Percentiles rank a stretch among this genome's conserved stretches.
Evolutionary conservation across 2,888 invertebrate genomes (phyloP).

Genomic region (Parasteatoda lunata): DNA sequence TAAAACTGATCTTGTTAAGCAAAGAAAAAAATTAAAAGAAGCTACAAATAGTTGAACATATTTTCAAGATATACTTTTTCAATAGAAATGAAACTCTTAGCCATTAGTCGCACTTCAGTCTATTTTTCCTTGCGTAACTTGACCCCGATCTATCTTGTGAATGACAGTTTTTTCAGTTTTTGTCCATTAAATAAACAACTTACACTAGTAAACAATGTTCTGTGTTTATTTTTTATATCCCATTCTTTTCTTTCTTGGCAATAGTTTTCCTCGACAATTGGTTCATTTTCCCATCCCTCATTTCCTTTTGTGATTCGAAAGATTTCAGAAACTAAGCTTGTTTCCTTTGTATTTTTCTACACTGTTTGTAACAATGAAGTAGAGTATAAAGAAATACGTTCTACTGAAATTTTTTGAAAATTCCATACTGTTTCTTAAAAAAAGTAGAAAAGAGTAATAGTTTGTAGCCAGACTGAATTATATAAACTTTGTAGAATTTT

Average conservation of each 20-base stretch:
- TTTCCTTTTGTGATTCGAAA: constrained; percentile 6
- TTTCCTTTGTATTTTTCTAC: no score
- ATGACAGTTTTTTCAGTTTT: constrained; percentile 67
- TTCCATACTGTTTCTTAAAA: no score
- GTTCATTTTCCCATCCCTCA: constrained; percentile 56
- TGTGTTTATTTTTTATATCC: constrained; percentile 16
- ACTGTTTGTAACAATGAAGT: no score
- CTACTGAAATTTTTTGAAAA: no score
- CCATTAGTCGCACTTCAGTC: constrained; percentile 54
- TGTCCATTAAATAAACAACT: constrained; percentile 65
- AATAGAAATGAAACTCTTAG: constrained; percentile 19
- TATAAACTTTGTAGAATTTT: no score
- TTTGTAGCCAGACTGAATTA: no score
- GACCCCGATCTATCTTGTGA: constrained; percentile 62
- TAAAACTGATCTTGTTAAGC: background rate
- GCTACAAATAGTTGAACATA: constrained; percentile 45
- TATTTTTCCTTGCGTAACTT: constrained; percentile 63
- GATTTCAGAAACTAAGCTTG: no score
- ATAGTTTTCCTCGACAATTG: constrained; percentile 55
- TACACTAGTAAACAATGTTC: constrained; percentile 63
- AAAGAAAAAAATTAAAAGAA: constrained; percentile 15
- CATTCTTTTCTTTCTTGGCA: constrained; percentile 15
- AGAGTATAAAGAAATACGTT: no score
- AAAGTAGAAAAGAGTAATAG: no score
- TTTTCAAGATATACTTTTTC: constrained; percentile 17